Percentiles rank a stretch among this genome's conserved stretches.
Conservation (phyloP, 2,888 invertebrate genomes). For the Calliopum simillimum region DNA sequence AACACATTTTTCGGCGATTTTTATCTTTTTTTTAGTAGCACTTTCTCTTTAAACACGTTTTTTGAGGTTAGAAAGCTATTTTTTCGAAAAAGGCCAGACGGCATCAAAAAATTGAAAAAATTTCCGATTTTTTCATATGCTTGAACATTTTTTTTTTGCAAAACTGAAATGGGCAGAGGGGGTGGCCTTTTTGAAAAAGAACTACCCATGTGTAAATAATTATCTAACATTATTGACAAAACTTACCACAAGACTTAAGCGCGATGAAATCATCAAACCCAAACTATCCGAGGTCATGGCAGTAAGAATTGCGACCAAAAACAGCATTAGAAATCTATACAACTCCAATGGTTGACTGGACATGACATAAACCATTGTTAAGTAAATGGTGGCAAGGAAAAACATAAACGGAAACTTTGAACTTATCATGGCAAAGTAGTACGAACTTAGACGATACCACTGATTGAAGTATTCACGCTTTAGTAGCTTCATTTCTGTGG, state of each 20-base stretch:
- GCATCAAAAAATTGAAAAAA: too few relatives aligned
- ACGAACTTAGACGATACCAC: slow-evolving; percentile 85
- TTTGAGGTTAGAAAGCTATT: too few relatives aligned
- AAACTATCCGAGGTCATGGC: slow-evolving; percentile 83
- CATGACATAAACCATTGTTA: slow-evolving; percentile 78
- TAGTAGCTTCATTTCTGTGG: slow-evolving; percentile 79
- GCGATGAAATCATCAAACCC: slow-evolving; percentile 80
- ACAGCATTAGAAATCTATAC: slow-evolving; percentile 76
- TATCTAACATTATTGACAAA: neutral
- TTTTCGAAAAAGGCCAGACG: too few relatives aligned
- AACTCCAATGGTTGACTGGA: slow-evolving; percentile 83
- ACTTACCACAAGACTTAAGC: slow-evolving; percentile 82
- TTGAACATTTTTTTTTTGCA: too few relatives aligned
- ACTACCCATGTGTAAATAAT: too few relatives aligned
- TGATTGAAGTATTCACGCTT: slow-evolving; percentile 86
- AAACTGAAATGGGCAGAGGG: neutral
- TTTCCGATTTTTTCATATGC: too few relatives aligned
- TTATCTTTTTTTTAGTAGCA: too few relatives aligned
- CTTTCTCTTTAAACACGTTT: too few relatives aligned
- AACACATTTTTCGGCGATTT: too few relatives aligned
- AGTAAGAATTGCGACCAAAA: slow-evolving; percentile 76
- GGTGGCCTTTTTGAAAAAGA: too few relatives aligned
- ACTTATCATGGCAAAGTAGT: slow-evolving; percentile 79
- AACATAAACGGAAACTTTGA: slow-evolving; percentile 80
- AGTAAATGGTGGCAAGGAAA: slow-evolving; percentile 75